Evolutionary conservation across 2,113 vertebrate genomes (phyloP), one percentile per base, ranked within the genome.

Genomic region (Phrynocephalus versicolor): DNA sequence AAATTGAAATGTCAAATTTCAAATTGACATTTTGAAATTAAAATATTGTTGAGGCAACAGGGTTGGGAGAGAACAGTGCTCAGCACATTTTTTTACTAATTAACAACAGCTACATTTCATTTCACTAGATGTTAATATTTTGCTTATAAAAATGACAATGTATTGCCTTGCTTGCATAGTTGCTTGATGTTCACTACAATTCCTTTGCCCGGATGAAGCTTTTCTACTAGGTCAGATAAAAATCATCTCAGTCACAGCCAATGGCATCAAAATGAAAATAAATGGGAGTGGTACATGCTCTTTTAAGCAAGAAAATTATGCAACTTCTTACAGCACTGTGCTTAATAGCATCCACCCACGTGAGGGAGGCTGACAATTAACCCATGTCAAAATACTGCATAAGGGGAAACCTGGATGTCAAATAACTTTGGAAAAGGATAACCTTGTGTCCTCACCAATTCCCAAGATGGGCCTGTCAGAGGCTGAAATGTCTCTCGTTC

Each of bases 281-380:
- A 81, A 82, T 89, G 91, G 89, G 81, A 92, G 94, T n/a, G 18
- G 6, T 82, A 78, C 91, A 72, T 82, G 62, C 33, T 89, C 81
- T 91, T 93, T 88, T 93, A 88, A 93, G 87, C 88, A 91, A 86
- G 88, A 86, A 81, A 12, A 86, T 84, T 69, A 79, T 88, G 45
- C 85, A 90, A 87, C 86, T 94, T 91, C 85, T 92, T 85, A 64
- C 71, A 87, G 37, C 64, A 69, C 85, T 82, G 79, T 75, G 60
- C 87, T 93, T 92, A 91, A 93, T 90, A 91, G 71, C 75, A 89
- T 82, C 87, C 41, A 86, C 90, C 93, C 88, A 91, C 79, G 86
- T 88, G 90, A 92, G 92, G 85, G 85, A 94, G 91, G 87, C 83
- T 94, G 88, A 86, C 94, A 95, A 94, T 95, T 95, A 95, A 91